These are phyloP conservation scores for Drosophila niveifrons DNA, from an alignment of 2,888 invertebrate species.

Conservation along the genomic window DNA sequence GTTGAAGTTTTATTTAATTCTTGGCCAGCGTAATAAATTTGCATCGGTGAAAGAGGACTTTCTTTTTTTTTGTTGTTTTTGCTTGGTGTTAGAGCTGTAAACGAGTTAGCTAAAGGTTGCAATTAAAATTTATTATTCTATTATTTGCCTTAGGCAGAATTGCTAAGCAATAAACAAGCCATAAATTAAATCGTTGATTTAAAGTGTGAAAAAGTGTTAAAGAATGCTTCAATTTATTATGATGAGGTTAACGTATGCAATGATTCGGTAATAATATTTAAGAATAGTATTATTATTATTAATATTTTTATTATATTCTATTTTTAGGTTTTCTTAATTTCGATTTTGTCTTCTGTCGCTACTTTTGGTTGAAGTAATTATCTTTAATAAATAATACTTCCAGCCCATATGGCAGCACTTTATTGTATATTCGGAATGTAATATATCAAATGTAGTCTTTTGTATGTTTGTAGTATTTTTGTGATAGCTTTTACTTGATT, in stretches of 20 bases:
- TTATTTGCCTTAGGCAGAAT: constrained; percentile 19
- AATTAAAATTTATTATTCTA: constrained; percentile 54
- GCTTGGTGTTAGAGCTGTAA: constrained; percentile 25
- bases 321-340: too few species aligned
- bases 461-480: too few species aligned
- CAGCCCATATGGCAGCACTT: too few species aligned
- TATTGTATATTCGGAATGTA: too few species aligned
- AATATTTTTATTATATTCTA: too few species aligned
- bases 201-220: not conserved
- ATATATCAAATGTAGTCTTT: too few species aligned
- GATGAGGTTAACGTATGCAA: not conserved
- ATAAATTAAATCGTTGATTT: constrained; percentile 7
- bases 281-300: too few species aligned
- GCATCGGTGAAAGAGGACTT: constrained; percentile 20
- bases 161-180: constrained; percentile 30
- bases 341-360: too few species aligned
- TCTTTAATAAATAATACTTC: too few species aligned
- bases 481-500: too few species aligned
- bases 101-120: constrained; percentile 44
- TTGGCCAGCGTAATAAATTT: constrained; percentile 50
- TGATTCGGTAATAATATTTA: too few species aligned
- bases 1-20: constrained; percentile 64
- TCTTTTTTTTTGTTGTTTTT: not conserved
- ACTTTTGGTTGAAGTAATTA: too few species aligned
- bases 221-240: not conserved